Conservation (phyloP, 2,797 vertebrate species). For the Tinamus major region DNA sequence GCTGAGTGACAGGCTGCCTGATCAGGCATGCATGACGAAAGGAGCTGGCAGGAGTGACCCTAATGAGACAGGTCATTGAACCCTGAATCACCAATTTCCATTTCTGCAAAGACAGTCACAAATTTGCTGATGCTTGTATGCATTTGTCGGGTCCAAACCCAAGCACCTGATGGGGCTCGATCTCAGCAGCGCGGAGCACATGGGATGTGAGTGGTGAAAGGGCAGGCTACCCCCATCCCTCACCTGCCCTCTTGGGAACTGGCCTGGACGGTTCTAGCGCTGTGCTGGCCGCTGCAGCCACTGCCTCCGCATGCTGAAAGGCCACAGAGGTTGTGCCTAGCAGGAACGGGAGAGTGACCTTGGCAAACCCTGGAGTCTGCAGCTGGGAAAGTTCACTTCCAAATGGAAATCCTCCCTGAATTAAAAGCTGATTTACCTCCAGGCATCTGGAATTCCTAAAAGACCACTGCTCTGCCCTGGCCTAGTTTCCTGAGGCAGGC, state of each 20-base stretch:
- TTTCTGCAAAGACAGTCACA: neutral
- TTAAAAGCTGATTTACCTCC: neutral
- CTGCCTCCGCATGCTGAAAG: neutral
- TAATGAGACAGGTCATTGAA: slow-evolving; percentile 58
- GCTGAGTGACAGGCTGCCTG: neutral
- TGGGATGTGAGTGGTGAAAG: fast-evolving
- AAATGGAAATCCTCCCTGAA: neutral
- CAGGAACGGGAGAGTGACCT: neutral
- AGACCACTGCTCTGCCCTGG: slow-evolving; percentile 11
- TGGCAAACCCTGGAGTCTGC: neutral
- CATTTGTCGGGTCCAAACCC: neutral
- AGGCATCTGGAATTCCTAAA: neutral
- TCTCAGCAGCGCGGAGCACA: fast-evolving
- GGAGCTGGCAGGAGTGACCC: slow-evolving; percentile 53
- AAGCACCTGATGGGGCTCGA: fast-evolving
- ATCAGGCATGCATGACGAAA: slow-evolving; percentile 42
- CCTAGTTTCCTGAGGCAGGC: slow-evolving; percentile 46
- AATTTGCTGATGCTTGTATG: neutral
- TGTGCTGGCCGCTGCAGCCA: neutral
- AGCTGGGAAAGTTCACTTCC: neutral
- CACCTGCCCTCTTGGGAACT: neutral
- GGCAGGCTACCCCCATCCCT: neutral
- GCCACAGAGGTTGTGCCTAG: neutral
- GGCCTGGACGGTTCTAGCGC: neutral
- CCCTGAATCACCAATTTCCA: slow-evolving; percentile 27